These are phyloP conservation scores for Sebastes variabilis DNA, from an alignment of 2,797 vertebrate genomes.

Conservation along the genomic window DNA sequence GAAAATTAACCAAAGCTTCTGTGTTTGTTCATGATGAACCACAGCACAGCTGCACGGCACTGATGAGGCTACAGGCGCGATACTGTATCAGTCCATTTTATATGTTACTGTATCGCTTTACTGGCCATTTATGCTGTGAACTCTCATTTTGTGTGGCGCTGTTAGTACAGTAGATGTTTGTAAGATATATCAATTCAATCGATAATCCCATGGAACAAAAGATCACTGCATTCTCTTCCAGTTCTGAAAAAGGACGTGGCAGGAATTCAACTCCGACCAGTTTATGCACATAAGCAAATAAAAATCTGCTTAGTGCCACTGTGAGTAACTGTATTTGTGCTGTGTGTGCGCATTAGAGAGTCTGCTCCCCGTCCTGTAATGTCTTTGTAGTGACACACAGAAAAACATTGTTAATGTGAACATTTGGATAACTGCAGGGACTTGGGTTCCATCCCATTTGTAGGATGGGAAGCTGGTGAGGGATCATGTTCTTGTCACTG, in stretches of 20 bases:
- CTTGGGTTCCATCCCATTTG: background rate
- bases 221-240: background rate
- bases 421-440: conserved; percentile 2
- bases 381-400: background rate
- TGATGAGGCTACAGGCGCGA: background rate
- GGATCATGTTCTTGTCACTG: background rate
- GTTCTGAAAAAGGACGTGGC: background rate
- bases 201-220: background rate
- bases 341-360: background rate
- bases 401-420: background rate
- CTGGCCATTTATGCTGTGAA: background rate
- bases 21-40: conserved; percentile 11
- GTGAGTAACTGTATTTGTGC: background rate
- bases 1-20: conserved; percentile 22
- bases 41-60: background rate
- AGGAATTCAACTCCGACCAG: background rate
- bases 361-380: background rate
- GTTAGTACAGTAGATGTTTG: background rate
- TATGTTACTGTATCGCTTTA: background rate
- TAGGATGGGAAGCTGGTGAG: background rate
- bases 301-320: background rate
- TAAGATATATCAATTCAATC: background rate
- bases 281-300: background rate
- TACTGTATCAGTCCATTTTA: background rate
- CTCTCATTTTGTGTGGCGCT: background rate